Base-by-base conservation (phyloP, 2,113 vertebrate species). In the Glaucidium brasilianum region DNA sequence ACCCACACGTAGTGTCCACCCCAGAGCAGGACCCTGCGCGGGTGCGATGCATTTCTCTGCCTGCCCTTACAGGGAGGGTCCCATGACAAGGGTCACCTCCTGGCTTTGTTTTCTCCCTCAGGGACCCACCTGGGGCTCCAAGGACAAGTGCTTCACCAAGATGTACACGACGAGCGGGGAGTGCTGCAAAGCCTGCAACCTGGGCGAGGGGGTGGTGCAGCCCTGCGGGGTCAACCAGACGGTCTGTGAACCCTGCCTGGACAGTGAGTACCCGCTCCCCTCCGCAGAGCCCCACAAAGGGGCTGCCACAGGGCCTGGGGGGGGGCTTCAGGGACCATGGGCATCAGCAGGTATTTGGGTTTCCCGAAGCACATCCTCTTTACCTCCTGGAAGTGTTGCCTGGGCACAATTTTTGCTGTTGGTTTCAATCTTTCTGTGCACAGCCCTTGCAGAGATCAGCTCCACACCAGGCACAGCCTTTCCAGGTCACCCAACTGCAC, bases 161-260 rank as follows among this genome's bases (percentile, higher is more conserved):
- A 85, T 98, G 56, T 99, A 97, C 94, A 99, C 99, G 1, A 27
- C 62, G 3, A 77, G 86, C 0, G 99, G 99, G 1, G 99, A 99
- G 71, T 99, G 99, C 98, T 99, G 99, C 93, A 90, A 75, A 82
- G 92, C 98, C 93, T 99, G 99, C 94, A 99, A 98, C 82, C 98
- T 99, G n/a, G 99, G 99, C 5, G 99, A 99, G 87, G 99, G 99
- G 3, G 98, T 99, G 86, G 93, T 97, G 88, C 97, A 97, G 93
- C 96, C 96, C 34, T 99, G 99, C 1, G 99, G 98, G 41, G 95
- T 86, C 60, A 98, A 98, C 82, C 99, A 99, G 98, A 99, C 99
- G 0, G 96, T 98, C 83, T 99, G 99, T 8, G 90, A 98, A 88
- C 98, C 98, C 93, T 99, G 99, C 97, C 96, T 99, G 97, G 99